phyloP scores from a whole-genome alignment of 2,797 vertebrate species.

The Gymnoscopelus braueri region DNA sequence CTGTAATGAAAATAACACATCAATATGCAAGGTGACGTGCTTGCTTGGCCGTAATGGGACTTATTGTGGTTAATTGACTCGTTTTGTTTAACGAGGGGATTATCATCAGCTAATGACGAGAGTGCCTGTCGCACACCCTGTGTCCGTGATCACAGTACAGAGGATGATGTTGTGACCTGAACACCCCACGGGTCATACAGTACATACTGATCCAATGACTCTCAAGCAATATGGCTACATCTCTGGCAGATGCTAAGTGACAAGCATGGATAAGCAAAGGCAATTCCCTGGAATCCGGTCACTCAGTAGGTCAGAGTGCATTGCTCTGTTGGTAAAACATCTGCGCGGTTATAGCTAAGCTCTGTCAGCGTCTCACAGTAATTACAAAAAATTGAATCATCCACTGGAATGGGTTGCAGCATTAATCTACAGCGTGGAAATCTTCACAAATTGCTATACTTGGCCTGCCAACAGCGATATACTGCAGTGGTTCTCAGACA shows the following conservation, averaged over 20 bases:
- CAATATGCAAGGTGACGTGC: slow-evolving; percentile 29
- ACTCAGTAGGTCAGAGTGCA: slow-evolving; percentile 28
- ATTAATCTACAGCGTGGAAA: no score
- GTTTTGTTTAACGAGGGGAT: slow-evolving; percentile 58
- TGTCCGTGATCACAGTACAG: slow-evolving; percentile 10
- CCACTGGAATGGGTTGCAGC: no score
- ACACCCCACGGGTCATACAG: neutral
- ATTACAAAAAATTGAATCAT: slow-evolving; percentile 11
- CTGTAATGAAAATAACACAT: slow-evolving; percentile 56
- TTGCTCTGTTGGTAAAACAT: slow-evolving; percentile 17
- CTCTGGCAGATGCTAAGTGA: slow-evolving; percentile 6
- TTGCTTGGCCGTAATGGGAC: slow-evolving; percentile 31
- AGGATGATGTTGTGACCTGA: neutral
- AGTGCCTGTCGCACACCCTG: neutral
- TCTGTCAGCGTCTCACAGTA: slow-evolving; percentile 14
- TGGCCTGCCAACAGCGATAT: no score
- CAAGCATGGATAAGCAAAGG: slow-evolving; percentile 6
- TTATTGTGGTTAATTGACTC: slow-evolving; percentile 60
- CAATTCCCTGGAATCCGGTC: neutral
- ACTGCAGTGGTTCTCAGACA: no score
- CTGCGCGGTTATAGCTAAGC: slow-evolving; percentile 39
- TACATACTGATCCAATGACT: slow-evolving; percentile 7
- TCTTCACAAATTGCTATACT: no score
- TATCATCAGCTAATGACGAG: slow-evolving; percentile 49
- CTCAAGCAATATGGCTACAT: neutral